Evolutionary conservation across 2,113 vertebrate genomes (phyloP).

Genomic region (Montifringilla adamsi): DNA sequence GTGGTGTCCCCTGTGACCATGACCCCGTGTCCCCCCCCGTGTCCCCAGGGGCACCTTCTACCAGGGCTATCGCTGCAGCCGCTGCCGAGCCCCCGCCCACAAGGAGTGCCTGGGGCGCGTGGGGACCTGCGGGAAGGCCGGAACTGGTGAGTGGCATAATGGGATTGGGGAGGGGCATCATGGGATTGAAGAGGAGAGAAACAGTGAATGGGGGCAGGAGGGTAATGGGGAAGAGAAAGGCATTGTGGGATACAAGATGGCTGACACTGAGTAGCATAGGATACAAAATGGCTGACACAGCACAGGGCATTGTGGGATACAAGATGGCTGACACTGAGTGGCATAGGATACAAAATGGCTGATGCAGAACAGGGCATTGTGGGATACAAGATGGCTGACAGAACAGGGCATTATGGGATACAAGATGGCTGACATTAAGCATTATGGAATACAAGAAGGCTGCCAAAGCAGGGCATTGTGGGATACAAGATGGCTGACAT

Average conservation of each 20-base stretch:
- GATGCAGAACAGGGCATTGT: too few species aligned
- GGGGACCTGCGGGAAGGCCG: conserved; percentile 73
- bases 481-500: too few species aligned
- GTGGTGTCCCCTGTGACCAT: background rate
- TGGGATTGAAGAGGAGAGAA: background rate
- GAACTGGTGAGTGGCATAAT: background rate
- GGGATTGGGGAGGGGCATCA: background rate
- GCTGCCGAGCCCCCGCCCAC: conserved; percentile 87
- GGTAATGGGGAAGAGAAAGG: too few species aligned
- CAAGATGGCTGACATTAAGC: too few species aligned
- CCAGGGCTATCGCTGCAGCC: conserved; percentile 88
- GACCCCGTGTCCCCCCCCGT: background rate
- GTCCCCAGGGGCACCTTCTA: conserved; percentile 66
- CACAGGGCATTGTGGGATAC: background rate
- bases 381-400: too few species aligned
- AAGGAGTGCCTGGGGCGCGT: conserved; percentile 93
- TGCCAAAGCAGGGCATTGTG: too few species aligned
- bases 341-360: too few species aligned
- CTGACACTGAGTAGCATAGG: too few species aligned
- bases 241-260: too few species aligned
- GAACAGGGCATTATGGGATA: too few species aligned
- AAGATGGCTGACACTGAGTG: background rate
- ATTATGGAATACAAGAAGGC: too few species aligned
- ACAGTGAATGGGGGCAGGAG: too few species aligned
- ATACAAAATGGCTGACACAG: background rate